These are phyloP conservation scores for Incurvaria masculella DNA, from an alignment of 2,888 invertebrate species.

Conservation along the genomic window DNA sequence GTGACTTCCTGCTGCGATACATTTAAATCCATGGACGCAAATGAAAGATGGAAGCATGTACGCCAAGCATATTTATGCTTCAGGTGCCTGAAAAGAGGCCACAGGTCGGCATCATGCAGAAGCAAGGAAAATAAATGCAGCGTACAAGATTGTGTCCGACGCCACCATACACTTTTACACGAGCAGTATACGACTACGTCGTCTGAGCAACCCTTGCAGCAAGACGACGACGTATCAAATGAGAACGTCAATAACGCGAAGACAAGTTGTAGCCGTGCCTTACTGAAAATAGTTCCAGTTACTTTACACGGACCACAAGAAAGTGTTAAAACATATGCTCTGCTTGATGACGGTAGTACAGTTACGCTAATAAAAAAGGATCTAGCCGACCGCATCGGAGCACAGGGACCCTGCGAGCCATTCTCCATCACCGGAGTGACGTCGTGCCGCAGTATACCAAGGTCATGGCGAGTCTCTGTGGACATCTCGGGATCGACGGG, in stretches of 20 bases:
- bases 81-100: constrained; percentile 7
- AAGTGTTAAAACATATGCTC: neutral
- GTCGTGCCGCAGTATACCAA: too few species aligned
- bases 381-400: too few species aligned
- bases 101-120: constrained; percentile 1
- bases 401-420: neutral
- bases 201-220: too few species aligned
- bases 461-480: too few species aligned
- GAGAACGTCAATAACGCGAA: too few species aligned
- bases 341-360: neutral
- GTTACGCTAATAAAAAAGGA: too few species aligned
- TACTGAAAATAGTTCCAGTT: neutral
- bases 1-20: neutral
- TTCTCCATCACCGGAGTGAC: neutral
- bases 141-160: constrained; percentile 3
- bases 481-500: too few species aligned
- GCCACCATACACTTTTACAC: too few species aligned
- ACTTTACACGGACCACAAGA: too few species aligned
- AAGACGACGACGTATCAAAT: too few species aligned
- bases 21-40: too few species aligned
- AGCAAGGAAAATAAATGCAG: constrained; percentile 1
- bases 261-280: neutral
- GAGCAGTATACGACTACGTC: too few species aligned
- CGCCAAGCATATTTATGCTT: constrained; percentile 2
- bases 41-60: neutral